Evolutionary conservation across 2,888 invertebrate species (phyloP), one percentile per base, ranked within the genome.

Genomic region (Limnephilus lunatus): DNA sequence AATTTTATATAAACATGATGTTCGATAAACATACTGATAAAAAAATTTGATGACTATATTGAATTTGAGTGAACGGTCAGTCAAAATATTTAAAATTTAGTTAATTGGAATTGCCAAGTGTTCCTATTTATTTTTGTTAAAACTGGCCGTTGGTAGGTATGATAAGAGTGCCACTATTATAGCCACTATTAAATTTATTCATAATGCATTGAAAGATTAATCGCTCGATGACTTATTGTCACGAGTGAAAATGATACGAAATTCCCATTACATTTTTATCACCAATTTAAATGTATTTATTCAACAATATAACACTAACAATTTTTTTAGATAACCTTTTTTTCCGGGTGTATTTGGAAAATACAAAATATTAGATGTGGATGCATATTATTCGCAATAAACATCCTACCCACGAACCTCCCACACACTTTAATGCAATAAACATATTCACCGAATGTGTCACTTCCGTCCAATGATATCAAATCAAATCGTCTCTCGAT

Each of bases 141-240:
- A 68, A 68, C 9, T 68, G 25, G n/a, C 25, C n/a, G 25, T 68
- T 68, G 4, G 68, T 68, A n/a, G 25, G 7, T 7, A 68, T 25
- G 1, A 25, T 68, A 19, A 68, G 68, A 68, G 7, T 68, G n/a
- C 68, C 68, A 68, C 68, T 19, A 19, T 19, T 48, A 48, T 19
- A 53, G 1, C 4, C 19, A 5, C n/a, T n/a, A n/a, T 15, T 53
- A 53, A 19, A 53, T 53, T 53, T 53, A 53, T 53, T 19, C 9
- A 68, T 25, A 68, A 68, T n/a, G 68, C 9, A n/a, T 68, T n/a
- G 9, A 68, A 68, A 68, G 2, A 2, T n/a, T 25, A 9, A 68
- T 68, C 68, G 68, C n/a, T n/a, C n/a, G 68, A 68, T 68, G 68
- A 68, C 68, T 68, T 68, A 68, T 68, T 68, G 68, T 68, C 68